Percentiles rank a stretch among this genome's conserved stretches.
These are phyloP conservation scores for Tetramorium alpestre DNA, from an alignment of 1,140 invertebrate genomes.

Conservation along the genomic window DNA sequence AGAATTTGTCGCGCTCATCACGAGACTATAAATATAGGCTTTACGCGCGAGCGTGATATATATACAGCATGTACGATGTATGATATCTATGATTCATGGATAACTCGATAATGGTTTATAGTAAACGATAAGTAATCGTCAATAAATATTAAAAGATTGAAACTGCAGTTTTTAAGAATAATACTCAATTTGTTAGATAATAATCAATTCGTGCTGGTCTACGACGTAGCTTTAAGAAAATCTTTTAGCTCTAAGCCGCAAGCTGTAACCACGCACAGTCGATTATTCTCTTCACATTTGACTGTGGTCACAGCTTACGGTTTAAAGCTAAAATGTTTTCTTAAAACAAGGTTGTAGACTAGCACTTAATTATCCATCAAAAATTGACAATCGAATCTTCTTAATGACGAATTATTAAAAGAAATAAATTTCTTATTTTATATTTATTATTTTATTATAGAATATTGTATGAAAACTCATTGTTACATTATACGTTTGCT, in stretches of 20 bases:
- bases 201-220: not conserved
- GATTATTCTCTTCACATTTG: no score
- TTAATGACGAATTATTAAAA: not conserved
- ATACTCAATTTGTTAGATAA: not conserved
- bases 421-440: not conserved
- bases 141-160: not conserved
- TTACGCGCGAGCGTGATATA: conserved; percentile 1
- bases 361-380: not conserved
- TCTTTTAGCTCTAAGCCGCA: no score
- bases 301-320: no score
- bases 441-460: not conserved
- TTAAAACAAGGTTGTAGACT: no score
- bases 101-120: not conserved
- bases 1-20: conserved; percentile 29
- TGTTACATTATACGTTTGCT: no score
- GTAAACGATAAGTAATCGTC: not conserved
- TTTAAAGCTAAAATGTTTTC: no score
- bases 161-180: not conserved
- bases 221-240: no score
- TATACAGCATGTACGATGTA: not conserved
- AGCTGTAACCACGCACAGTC: no score
- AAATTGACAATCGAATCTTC: not conserved
- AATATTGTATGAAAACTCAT: not conserved
- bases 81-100: not conserved
- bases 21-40: conserved; percentile 3